Evolutionary conservation across 2,797 vertebrate species (phyloP).

Genomic region (Cynodonichthys magdalenae): DNA sequence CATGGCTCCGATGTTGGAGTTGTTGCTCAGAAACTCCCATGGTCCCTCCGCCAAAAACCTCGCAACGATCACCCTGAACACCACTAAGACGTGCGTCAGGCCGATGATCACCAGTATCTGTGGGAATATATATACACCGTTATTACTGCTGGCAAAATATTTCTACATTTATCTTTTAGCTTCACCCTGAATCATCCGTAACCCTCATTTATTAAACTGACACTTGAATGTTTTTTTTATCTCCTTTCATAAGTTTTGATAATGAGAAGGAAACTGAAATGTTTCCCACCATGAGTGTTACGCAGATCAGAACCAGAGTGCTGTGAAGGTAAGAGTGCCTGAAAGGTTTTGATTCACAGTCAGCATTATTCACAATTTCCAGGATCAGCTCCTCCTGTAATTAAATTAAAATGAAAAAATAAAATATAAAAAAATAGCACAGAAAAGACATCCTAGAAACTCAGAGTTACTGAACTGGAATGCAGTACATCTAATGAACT

Average conservation of each 20-base stretch:
- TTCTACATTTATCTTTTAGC: neutral
- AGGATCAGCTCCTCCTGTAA: slow-evolving; percentile 90
- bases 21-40: slow-evolving; percentile 72
- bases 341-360: slow-evolving; percentile 69
- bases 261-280: slow-evolving; percentile 3
- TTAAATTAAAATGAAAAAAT: slow-evolving; percentile 6
- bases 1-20: slow-evolving; percentile 82
- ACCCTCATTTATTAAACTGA: too few relatives aligned
- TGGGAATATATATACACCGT: too few relatives aligned
- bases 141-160: too few relatives aligned
- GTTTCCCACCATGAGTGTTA: slow-evolving; percentile 83
- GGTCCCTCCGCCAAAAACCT: slow-evolving; percentile 76
- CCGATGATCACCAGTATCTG: slow-evolving; percentile 90
- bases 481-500: slow-evolving; percentile 4
- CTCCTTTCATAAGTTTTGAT: neutral
- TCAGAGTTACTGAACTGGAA: slow-evolving; percentile 1
- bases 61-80: slow-evolving; percentile 86
- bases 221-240: neutral
- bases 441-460: neutral
- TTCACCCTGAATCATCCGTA: neutral
- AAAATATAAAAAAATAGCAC: slow-evolving; percentile 5
- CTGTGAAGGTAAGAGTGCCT: slow-evolving; percentile 88
- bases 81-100: slow-evolving; percentile 86
- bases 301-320: slow-evolving; percentile 82
- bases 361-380: slow-evolving; percentile 81